Percentiles rank a stretch among this genome's conserved stretches.
These are phyloP conservation scores for Dysmachus trigonus DNA, from an alignment of 2,888 invertebrate genomes.

Conservation along the genomic window DNA sequence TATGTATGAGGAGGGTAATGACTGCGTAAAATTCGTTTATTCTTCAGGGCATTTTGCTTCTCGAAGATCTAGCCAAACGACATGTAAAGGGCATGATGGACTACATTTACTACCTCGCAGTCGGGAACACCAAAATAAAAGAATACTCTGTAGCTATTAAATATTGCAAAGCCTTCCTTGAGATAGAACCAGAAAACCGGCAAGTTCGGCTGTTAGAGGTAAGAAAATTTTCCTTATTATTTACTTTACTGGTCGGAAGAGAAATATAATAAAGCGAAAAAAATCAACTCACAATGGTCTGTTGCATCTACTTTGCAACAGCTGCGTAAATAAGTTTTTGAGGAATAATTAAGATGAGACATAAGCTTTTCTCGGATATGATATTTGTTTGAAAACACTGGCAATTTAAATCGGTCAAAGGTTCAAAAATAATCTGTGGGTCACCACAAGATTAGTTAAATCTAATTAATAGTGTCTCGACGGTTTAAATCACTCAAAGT, in stretches of 20 bases:
- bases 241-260: background rate
- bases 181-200: slow-evolving; percentile 86
- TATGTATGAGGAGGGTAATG: slow-evolving; percentile 54
- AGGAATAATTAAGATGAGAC: background rate
- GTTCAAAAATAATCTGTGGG: background rate
- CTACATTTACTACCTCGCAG: slow-evolving; percentile 93
- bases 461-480: background rate
- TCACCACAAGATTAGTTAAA: background rate
- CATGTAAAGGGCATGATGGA: slow-evolving; percentile 86
- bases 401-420: background rate
- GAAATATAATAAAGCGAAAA: too few relatives aligned
- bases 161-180: slow-evolving; percentile 81
- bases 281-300: too few relatives aligned
- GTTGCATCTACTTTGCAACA: too few relatives aligned
- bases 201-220: slow-evolving; percentile 85
- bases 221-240: slow-evolving; percentile 46
- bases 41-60: slow-evolving; percentile 78
- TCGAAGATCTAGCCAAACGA: slow-evolving; percentile 83
- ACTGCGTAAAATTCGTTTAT: background rate
- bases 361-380: background rate
- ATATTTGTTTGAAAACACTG: background rate
- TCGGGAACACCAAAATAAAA: slow-evolving; percentile 92
- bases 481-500: background rate
- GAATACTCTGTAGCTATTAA: slow-evolving; percentile 86
- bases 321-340: too few relatives aligned